Evolutionary conservation across 2,113 vertebrate species (phyloP).

Genomic region (Climacteris rufus): DNA sequence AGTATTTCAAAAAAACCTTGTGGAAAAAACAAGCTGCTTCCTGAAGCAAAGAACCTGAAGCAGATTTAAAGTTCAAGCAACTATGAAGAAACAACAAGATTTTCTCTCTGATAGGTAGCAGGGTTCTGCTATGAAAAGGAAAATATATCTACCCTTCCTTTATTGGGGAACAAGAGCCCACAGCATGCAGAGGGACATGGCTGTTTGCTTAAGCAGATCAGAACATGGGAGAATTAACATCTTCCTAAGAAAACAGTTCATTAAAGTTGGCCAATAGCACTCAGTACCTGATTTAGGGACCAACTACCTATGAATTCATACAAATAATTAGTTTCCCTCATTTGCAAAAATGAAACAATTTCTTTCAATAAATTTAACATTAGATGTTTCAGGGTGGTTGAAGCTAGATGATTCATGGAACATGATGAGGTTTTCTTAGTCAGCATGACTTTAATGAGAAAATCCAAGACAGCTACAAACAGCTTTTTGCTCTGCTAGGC

Average conservation of each 20-base stretch:
- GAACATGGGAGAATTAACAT: background rate
- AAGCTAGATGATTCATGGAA: background rate
- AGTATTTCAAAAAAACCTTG: background rate
- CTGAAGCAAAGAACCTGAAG: background rate
- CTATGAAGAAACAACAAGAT: background rate
- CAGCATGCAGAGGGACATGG: rapidly evolving
- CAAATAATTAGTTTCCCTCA: background rate
- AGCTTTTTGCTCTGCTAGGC: background rate
- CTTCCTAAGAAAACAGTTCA: background rate
- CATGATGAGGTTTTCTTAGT: background rate
- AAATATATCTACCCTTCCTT: background rate
- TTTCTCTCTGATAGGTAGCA: background rate
- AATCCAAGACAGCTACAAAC: background rate
- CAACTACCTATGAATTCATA: background rate
- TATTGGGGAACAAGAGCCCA: background rate
- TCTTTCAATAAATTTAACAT: background rate
- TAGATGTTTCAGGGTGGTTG: background rate
- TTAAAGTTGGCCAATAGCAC: background rate
- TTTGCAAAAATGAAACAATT: background rate
- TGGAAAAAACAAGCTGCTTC: background rate
- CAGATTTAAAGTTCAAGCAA: background rate
- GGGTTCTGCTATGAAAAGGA: background rate
- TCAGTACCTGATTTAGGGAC: rapidly evolving
- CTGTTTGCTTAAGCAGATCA: background rate
- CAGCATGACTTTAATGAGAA: background rate